A percentile compares a stretch with the other conserved stretches of the same genome.
Evolutionary conservation across 2,797 vertebrate species (phyloP).

Genomic region (Onychomys leucogaster): DNA sequence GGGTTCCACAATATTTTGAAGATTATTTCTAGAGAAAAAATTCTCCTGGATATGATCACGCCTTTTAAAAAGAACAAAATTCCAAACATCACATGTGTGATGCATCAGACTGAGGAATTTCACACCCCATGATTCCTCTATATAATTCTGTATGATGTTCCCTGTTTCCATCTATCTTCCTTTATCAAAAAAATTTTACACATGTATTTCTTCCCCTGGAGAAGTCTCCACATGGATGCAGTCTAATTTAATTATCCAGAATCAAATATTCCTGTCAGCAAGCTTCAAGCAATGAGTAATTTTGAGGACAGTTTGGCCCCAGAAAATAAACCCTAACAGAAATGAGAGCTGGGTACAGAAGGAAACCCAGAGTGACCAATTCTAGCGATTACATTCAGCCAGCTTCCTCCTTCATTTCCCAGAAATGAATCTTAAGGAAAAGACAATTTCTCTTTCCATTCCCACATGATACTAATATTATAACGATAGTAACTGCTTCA

Average conservation of each 20-base stretch:
- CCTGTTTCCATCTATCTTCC: neutral
- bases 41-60: neutral
- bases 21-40: neutral
- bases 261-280: neutral
- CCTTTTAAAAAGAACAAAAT: neutral
- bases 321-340: conserved; percentile 36
- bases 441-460: neutral
- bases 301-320: conserved; percentile 4
- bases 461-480: neutral
- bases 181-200: neutral
- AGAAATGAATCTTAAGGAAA: neutral
- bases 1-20: neutral
- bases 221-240: neutral
- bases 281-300: neutral
- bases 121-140: neutral
- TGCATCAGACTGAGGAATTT: neutral
- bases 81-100: neutral
- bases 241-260: conserved; percentile 25
- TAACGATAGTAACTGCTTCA: neutral
- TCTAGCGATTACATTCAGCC: neutral
- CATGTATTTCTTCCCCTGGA: neutral
- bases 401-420: neutral
- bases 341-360: neutral
- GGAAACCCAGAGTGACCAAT: neutral
- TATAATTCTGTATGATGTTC: neutral